Conservation (phyloP, 2,797 vertebrate species). For the Macroramphosus scolopax region DNA sequence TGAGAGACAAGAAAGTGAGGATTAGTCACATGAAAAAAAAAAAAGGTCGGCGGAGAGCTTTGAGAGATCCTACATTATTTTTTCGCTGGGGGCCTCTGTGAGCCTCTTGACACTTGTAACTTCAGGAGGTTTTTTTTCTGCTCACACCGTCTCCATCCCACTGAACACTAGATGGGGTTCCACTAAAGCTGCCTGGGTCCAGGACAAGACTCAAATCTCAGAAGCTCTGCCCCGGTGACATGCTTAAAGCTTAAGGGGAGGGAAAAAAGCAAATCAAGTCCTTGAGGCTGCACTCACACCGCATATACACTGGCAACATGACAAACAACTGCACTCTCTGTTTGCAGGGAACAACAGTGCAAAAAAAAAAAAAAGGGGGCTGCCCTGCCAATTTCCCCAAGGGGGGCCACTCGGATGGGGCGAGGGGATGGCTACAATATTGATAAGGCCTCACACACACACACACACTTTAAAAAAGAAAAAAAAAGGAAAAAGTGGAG, state of each 20-base stretch:
- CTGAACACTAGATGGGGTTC: slow-evolving; percentile 96
- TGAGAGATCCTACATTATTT: slow-evolving; percentile 78
- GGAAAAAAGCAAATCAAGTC: slow-evolving; percentile 73
- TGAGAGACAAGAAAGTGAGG: slow-evolving; percentile 55
- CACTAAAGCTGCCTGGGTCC: slow-evolving; percentile 85
- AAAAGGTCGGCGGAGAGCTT: slow-evolving; percentile 62
- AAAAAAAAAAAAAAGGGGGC: too few species aligned
- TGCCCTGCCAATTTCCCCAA: slow-evolving; percentile 88
- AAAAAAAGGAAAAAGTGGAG: slow-evolving; percentile 82
- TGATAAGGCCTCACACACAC: slow-evolving; percentile 86
- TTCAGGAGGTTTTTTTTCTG: slow-evolving; percentile 74
- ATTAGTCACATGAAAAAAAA: too few species aligned
- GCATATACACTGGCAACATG: slow-evolving; percentile 93
- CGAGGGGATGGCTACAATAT: slow-evolving; percentile 86
- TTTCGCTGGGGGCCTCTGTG: slow-evolving; percentile 72
- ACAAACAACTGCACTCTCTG: slow-evolving; percentile 89
- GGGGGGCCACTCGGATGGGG: slow-evolving; percentile 89
- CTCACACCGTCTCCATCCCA: slow-evolving; percentile 74
- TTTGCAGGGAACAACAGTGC: slow-evolving; percentile 83
- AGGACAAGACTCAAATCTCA: slow-evolving; percentile 80
- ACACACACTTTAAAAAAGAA: slow-evolving; percentile 27
- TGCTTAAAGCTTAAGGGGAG: slow-evolving; percentile 78
- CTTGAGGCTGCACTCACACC: slow-evolving; percentile 88
- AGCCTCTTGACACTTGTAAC: slow-evolving; percentile 78
- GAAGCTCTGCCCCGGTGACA: slow-evolving; percentile 87